Evolutionary conservation across 1,140 invertebrate species (phyloP).

Genomic region (Frieseomelitta varia): DNA sequence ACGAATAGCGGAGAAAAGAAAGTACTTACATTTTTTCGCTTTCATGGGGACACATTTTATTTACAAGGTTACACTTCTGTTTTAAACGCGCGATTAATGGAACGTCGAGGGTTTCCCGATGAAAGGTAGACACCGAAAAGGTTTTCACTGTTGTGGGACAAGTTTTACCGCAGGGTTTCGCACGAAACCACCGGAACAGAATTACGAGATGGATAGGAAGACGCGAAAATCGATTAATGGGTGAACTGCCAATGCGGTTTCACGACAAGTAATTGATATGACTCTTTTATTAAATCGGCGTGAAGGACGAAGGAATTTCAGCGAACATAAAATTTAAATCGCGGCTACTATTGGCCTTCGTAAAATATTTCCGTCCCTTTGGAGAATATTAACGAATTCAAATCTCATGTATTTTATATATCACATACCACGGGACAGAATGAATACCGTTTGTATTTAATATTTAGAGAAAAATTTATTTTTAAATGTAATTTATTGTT

Average conservation of each 20-base stretch:
- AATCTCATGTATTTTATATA: no score
- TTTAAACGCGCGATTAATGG: slow-evolving; percentile 28
- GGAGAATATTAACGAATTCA: not conserved
- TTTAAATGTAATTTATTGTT: not conserved
- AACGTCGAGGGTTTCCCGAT: slow-evolving; percentile 6
- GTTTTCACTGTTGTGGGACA: slow-evolving; percentile 67
- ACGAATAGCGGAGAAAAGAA: no score
- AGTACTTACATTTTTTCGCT: not conserved
- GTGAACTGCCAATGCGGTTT: slow-evolving; percentile 66
- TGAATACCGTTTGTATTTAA: not conserved
- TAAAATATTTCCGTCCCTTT: not conserved
- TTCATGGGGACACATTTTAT: no score
- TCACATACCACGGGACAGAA: not conserved
- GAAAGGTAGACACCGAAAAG: slow-evolving; percentile 68
- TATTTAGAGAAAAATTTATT: no score
- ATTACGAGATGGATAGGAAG: slow-evolving; percentile 64
- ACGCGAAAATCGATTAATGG: slow-evolving; percentile 71
- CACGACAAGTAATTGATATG: slow-evolving; percentile 65
- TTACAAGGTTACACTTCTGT: not conserved
- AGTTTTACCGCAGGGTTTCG: slow-evolving; percentile 66
- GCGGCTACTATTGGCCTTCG: no score
- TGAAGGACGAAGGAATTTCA: not conserved
- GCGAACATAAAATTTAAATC: slow-evolving; percentile 1
- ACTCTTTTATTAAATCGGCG: not conserved
- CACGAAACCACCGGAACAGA: slow-evolving; percentile 65